Evolutionary conservation across 2,888 invertebrate species (phyloP), one percentile per base, ranked within the genome.

Genomic region (Dryomyza anilis): DNA sequence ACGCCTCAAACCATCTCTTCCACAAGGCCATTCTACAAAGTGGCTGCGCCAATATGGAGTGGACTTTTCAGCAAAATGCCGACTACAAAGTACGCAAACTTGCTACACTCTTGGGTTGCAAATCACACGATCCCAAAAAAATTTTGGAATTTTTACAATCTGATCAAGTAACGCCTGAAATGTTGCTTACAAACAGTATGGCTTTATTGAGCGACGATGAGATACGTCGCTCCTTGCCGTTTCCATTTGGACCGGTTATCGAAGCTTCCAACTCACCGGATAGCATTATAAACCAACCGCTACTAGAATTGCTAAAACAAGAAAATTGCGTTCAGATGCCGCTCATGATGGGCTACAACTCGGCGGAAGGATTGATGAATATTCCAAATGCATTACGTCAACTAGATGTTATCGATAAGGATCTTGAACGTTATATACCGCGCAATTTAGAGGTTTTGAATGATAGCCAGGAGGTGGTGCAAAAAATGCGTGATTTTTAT

Each of bases 271-370:
- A 64, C 10, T 76, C 75, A 67, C 69, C 74, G 0, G 80, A 82
- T 29, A 74, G 76, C 12, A 76, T 83, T 30, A 71, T 83, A 5
- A 69, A 66, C 12, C 62, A 65, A 14, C 69, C 69, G 70, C 74
- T 89, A 76, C 56, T 88, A 72, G 70, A 86, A 48, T 79, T 86
- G 8, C 64, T 87, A 12, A 79, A 81, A 66, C 73, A 73, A 57
- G 81, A 81, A n/a, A 76, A 78, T 83, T 30, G 76, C 8, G 43
- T 84, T 19, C 80, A 84, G 0, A 85, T 86, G 6, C 87, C 88
- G 1, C 75, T 84, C 0, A 83, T 88, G 3, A 81, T 86, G 69
- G 88, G 88, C 5, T 76, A 87, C 0, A 87, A 85, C 58, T 86
- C 86, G 0, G 85, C 85, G 0, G 88, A 88, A 77, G 88, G 87